phyloP scores from a whole-genome alignment of 2,888 invertebrate species.

The Sepioteuthis lessoniana region DNA sequence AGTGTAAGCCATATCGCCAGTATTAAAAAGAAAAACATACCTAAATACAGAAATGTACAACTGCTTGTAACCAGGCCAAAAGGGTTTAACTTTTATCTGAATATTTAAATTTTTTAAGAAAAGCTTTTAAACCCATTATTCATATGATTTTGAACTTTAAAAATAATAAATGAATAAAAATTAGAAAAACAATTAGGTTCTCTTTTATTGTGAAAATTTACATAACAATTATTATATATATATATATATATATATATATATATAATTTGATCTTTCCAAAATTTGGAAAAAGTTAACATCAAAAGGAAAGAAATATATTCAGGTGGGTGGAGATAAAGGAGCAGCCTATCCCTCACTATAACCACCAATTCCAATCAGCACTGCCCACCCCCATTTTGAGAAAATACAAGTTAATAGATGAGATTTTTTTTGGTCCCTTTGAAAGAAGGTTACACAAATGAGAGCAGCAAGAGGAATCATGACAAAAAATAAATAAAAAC shows the following conservation, averaged over 20 bases:
- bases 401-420: background rate
- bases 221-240: background rate
- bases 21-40: too few relatives aligned
- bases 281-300: background rate
- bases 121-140: too few relatives aligned
- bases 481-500: background rate
- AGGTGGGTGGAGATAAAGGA: too few relatives aligned
- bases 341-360: too few relatives aligned
- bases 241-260: too few relatives aligned
- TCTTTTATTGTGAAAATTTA: background rate
- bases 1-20: too few relatives aligned
- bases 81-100: too few relatives aligned
- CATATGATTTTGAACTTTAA: background rate
- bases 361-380: background rate
- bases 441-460: background rate
- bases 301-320: background rate
- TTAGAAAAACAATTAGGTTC: conserved; percentile 8
- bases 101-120: too few relatives aligned
- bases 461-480: background rate
- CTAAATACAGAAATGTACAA: too few relatives aligned
- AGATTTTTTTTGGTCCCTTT: background rate
- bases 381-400: background rate
- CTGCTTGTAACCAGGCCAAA: too few relatives aligned
- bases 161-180: background rate
- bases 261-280: background rate